Evolutionary conservation across 2,113 vertebrate species (phyloP), one percentile per base, ranked within the genome.

Genomic region (Odocoileus virginianus): DNA sequence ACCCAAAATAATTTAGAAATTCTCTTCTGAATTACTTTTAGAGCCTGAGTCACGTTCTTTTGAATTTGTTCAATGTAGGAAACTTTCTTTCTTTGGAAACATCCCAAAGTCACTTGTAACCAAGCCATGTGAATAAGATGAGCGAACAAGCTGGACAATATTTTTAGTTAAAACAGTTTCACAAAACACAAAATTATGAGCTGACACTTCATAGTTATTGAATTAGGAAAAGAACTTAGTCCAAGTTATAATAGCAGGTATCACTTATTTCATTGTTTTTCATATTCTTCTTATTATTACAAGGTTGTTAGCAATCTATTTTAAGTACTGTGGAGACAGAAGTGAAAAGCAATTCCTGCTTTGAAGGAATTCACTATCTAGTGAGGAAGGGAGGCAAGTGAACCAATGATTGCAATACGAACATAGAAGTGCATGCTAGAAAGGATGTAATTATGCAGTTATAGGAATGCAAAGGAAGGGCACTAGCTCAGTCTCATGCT

Each of bases 81-180:
- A 95, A 95, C 86, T 96, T 96, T 96, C 83, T 96, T 97, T 60
- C 54, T 92, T 95, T 97, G 96, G 98, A 95, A 97, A 83, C 16
- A 94, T 96, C 89, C 92, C 97, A 93, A 91, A 91, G 95, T 95
- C 61, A 58, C 83, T 89, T 97, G 91, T 93, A 97, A 97, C 78
- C 96, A 98, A 93, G 71, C n/a, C 61, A 93, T 93, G 64, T n/a
- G 67, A 95, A 93, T 88, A 94, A 95, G 52, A 96, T 94, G 89
- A 96, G 71, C 58, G 94, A 93, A 95, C 61, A 96, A 91, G 83
- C 57, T 95, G 95, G 97, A 94, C 86, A 95, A 79, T 85, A 84
- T 97, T 97, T 97, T 97, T 89, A 97, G 96, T 82, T 93, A 78
- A 97, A 97, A 96, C 55, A 82, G 87, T 91, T 98, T 97, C 78